Conservation (phyloP, 2,113 vertebrate genomes). For the Pedionomus torquatus region DNA sequence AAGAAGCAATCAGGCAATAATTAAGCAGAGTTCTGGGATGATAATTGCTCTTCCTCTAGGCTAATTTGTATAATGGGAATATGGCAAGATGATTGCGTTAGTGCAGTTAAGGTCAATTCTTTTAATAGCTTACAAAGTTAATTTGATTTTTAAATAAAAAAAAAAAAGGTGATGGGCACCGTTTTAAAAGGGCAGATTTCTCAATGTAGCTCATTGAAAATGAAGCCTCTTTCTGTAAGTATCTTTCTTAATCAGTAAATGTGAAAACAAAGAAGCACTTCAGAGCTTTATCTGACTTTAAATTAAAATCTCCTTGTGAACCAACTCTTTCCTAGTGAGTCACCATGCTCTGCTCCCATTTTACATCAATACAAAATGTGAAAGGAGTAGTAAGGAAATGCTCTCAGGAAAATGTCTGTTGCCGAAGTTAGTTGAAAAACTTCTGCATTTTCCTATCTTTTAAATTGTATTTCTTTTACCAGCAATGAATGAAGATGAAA, state of each 20-base stretch:
- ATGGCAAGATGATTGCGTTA: conserved; percentile 30
- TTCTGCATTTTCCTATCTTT: background rate
- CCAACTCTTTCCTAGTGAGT: background rate
- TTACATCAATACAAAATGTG: background rate
- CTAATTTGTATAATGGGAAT: conserved; percentile 21
- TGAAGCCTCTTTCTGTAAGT: background rate
- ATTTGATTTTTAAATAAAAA: conserved; percentile 16
- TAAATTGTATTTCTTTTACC: background rate
- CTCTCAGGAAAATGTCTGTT: background rate
- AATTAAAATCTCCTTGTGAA: background rate
- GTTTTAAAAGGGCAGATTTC: background rate
- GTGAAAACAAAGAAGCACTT: background rate
- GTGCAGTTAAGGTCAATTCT: conserved; percentile 30
- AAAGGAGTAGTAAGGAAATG: background rate
- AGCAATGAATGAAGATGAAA: background rate
- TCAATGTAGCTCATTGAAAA: background rate
- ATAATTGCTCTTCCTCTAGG: conserved; percentile 38
- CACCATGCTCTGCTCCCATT: background rate
- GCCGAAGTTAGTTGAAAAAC: background rate
- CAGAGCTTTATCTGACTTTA: background rate
- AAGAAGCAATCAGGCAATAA: conserved; percentile 28
- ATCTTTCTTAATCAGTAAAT: background rate
- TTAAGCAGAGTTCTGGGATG: background rate
- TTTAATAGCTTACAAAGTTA: conserved; percentile 4
- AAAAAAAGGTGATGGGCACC: background rate